Evolutionary conservation across 2,888 invertebrate genomes (phyloP), one percentile per base, ranked within the genome.

Genomic region (Xestia rhomboidea): DNA sequence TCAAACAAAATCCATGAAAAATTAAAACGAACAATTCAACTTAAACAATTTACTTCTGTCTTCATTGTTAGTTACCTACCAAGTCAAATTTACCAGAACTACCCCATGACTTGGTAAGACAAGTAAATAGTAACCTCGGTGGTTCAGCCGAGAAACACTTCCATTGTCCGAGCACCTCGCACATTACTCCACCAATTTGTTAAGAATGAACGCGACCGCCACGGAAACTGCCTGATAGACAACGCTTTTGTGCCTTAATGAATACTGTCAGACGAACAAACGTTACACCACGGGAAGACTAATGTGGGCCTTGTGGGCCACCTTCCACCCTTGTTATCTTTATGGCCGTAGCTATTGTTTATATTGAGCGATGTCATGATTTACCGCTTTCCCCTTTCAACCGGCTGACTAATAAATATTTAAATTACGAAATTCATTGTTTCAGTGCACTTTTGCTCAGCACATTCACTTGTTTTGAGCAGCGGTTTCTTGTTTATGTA

Each of bases 241-340:
- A 91, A 90, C 89, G 93, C 95, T 91, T 94, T 95, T 95, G 95
- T 95, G 92, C 89, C 90, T 90, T 95, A 95, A 96, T 96, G 95
- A 95, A 95, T 91, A 92, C 93, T 95, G 95, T 95, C 95, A 93
- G 94, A 91, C 87, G 92, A 93, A 94, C 95, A 94, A 95, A 94
- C 94, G 93, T 91, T 91, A 90, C 89, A 88, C 89, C 90, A 84
- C 88, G 86, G 82, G 74, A 90, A 94, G 93, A 95, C 95, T 95
- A 94, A 95, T 94, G 94, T 92, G 88, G 89, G 90, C 90, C 90
- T 92, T 94, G 94, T 92, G 88, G 89, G 90, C 90, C 90, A 92
- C 93, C 94, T 93, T 94, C 93, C 92, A 91, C 92, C 92, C 92
- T 92, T 91, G 93, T 92, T 94, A 94, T 95, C 93, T 94, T 94